A percentile compares a stretch with the other conserved stretches of the same genome.
Conservation (phyloP, 2,113 vertebrate genomes). For the Cricetomys ansorgei region DNA sequence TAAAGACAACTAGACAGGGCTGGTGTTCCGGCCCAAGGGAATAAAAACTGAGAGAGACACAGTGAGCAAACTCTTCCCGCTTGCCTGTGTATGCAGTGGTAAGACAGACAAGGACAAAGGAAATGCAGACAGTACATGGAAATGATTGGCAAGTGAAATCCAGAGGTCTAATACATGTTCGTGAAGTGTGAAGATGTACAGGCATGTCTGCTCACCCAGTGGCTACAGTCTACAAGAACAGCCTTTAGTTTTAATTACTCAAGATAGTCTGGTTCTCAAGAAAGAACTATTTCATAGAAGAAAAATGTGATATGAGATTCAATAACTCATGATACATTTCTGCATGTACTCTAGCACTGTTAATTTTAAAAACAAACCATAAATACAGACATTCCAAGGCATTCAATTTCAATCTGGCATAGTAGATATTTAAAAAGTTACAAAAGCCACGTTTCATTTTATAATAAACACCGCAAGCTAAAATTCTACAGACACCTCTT, state of each 20-base stretch:
- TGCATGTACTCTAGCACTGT: neutral
- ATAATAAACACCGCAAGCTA: neutral
- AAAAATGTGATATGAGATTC: conserved; percentile 17
- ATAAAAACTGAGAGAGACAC: neutral
- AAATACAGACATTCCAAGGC: conserved; percentile 21
- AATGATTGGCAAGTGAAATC: neutral
- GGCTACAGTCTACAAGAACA: neutral
- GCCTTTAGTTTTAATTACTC: conserved; percentile 12
- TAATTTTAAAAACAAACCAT: conserved; percentile 9
- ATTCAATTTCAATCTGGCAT: conserved; percentile 48
- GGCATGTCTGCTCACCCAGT: neutral
- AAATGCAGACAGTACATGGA: neutral
- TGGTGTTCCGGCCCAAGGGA: neutral
- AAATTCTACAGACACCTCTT: neutral
- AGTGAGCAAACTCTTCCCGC: conserved; percentile 3
- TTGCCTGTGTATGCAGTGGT: neutral
- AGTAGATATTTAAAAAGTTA: conserved; percentile 6
- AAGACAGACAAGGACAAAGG: neutral
- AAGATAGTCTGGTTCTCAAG: conserved; percentile 36
- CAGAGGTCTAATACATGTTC: neutral
- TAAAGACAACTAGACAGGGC: neutral
- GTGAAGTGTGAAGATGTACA: neutral
- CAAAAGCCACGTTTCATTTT: neutral
- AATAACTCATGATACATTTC: conserved; percentile 3
- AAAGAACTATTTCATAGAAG: conserved; percentile 14